Evolutionary conservation across 2,888 invertebrate genomes (phyloP), one percentile per base, ranked within the genome.

Genomic region (Eugnorisma glareosa): DNA sequence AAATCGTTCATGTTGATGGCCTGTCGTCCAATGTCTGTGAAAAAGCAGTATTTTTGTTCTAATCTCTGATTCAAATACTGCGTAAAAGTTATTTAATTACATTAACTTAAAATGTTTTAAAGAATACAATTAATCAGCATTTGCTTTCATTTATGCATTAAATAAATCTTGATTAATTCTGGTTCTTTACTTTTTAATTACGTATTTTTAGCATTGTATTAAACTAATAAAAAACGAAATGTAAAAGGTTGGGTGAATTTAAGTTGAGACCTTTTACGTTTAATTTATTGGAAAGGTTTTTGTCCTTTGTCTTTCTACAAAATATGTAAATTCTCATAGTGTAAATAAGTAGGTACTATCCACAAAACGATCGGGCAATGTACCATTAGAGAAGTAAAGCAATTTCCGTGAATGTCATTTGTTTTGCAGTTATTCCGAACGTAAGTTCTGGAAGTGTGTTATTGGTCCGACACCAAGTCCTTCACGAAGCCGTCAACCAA

Each of bases 51-150:
- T 15, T 67, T 63, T 63, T 13, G 15, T 11, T 37, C 8, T 1
- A 35, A 64, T 64, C 8, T 61, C 24, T 18, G 40, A 63, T 70
- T 79, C 31, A 57, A 48, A 35, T 40, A n/a, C 24, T 45, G 18
- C 54, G 8, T 51, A 71, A 72, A 63, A 77, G 51, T 31, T 31
- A 72, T 75, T 63, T 51, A 51, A 43, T 51, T 13, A 18, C 3
- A 24, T 37, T 21, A 45, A 24, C n/a, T 67, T 61, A 21, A 77
- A 59, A 35, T 67, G 13, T 51, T 67, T 31, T 11, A 8, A 61
- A 61, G 0, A 74, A 74, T 18, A 43, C 24, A 43, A 28, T 31
- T 11, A 37, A 54, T 45, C 51, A 61, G 28, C 15, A n/a, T 28
- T 67, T 11, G n/a, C 10, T 45, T 54, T 54, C 1, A 63, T n/a